Conservation (phyloP, 2,888 invertebrate genomes). For the Pyrgus malvae region DNA sequence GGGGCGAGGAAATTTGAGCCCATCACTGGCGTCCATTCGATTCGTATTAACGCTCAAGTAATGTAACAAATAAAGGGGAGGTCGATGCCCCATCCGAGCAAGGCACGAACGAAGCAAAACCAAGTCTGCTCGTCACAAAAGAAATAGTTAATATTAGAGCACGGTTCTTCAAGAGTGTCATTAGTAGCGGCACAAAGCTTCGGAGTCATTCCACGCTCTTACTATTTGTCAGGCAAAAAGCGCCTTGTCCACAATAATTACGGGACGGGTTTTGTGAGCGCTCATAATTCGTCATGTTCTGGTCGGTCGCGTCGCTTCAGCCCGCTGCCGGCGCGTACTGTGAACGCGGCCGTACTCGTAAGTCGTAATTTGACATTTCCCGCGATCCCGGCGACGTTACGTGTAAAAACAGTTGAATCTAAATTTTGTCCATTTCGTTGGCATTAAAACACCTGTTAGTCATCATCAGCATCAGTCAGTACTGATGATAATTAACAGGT, state of each 20-base stretch:
- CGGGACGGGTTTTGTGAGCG: slow-evolving; percentile 75
- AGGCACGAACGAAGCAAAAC: slow-evolving; percentile 61
- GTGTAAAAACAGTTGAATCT: too few species aligned
- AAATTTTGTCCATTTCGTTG: too few species aligned
- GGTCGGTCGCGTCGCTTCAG: slow-evolving; percentile 69
- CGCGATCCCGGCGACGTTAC: slow-evolving; percentile 51
- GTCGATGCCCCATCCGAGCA: slow-evolving; percentile 67
- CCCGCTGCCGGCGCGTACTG: slow-evolving; percentile 32
- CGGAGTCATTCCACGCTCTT: slow-evolving; percentile 75
- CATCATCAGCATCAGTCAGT: too few species aligned
- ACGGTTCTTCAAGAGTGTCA: slow-evolving; percentile 70
- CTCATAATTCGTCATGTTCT: slow-evolving; percentile 81
- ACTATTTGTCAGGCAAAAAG: slow-evolving; percentile 81
- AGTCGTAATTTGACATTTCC: slow-evolving; percentile 69
- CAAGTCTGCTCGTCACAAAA: slow-evolving; percentile 71
- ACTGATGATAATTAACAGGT: too few species aligned
- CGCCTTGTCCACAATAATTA: slow-evolving; percentile 81
- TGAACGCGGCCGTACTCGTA: slow-evolving; percentile 76
- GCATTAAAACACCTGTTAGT: too few species aligned
- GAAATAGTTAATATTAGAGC: slow-evolving; percentile 79
- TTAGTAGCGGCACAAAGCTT: slow-evolving; percentile 77
- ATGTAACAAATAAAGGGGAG: slow-evolving; percentile 75
- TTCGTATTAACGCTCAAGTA: slow-evolving; percentile 75
- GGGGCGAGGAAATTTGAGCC: slow-evolving; percentile 67
- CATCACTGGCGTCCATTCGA: slow-evolving; percentile 67